Base-by-base conservation (phyloP, 2,797 vertebrate species). In the Propithecus deckenii region DNA sequence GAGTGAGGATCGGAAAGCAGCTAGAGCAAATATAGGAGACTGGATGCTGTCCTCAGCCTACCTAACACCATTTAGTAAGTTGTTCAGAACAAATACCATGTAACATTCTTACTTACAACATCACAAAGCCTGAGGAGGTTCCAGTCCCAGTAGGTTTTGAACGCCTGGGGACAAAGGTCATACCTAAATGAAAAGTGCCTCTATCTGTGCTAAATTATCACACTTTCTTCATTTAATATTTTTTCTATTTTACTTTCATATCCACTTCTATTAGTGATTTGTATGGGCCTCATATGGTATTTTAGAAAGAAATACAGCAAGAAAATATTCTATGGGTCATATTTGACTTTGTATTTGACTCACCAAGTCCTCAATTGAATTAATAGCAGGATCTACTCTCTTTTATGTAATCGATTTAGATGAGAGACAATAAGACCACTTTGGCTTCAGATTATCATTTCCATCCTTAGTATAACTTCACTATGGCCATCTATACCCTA, bases 331-430 rank as follows among this genome's bases (percentile, higher is more conserved):
- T 71, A 25, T 14, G 15, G 43, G 50, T 79, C 10, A 83, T 25
- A n/a, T 67, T 11, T 79, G 35, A 20, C 32, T 86, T 95, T 74
- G 6, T n/a, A 48, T 91, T 85, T 81, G 43, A 92, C 52, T 85
- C 35, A 71, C 52, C 30, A 89, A 78, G 3, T 83, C 48, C 22
- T 91, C 43, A 78, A 8, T 23, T 91, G 75, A 85, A 69, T 52
- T 92, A 14, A 48, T 87, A 55, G 0, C 3, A 78, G 32, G 32
- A 12, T 86, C 61, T 41, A 61, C 14, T 38, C 6, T 41, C 65
- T 91, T 55, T 78, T 35, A 89, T 43, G 63, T 55, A 43, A 96
- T 80, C 63, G 7, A 61, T 85, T 95, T 94, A 90, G 59, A 38
- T 38, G n/a, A 65, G 20, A 94, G 71, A 78, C 5, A 72, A 48